phyloP scores from a whole-genome alignment of 2,888 invertebrate genomes.

The Sisyra nigra region DNA sequence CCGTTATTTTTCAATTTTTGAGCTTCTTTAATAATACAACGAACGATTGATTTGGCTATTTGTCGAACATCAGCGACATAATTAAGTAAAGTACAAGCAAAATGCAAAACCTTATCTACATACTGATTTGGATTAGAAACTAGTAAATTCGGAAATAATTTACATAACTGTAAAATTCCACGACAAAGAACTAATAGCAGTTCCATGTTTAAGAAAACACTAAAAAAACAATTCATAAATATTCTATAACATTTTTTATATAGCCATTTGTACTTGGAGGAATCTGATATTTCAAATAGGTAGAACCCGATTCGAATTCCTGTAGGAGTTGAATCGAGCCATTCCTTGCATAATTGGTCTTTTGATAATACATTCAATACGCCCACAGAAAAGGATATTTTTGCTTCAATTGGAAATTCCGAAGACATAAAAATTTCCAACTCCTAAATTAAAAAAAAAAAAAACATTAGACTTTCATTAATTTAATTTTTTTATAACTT shows the following conservation, averaged over 20 bases:
- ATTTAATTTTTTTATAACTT: background rate
- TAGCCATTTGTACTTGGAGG: background rate
- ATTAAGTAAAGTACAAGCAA: too few species aligned
- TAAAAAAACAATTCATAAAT: background rate
- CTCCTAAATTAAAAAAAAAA: too few species aligned
- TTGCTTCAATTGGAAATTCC: too few species aligned
- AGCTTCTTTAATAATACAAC: slow-evolving; percentile 27
- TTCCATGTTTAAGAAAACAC: background rate
- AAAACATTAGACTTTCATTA: too few species aligned
- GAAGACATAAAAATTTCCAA: too few species aligned
- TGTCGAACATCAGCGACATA: slow-evolving; percentile 32
- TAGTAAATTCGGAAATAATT: slow-evolving; percentile 33
- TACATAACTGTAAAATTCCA: slow-evolving; percentile 18
- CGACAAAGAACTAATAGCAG: background rate
- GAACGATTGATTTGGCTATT: slow-evolving; percentile 33
- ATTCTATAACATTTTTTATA: background rate
- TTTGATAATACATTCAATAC: too few species aligned
- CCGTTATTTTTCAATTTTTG: slow-evolving; percentile 11
- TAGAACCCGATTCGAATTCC: background rate
- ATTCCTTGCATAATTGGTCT: too few species aligned
- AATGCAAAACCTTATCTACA: slow-evolving; percentile 30
- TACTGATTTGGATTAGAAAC: slow-evolving; percentile 36
- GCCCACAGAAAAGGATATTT: too few species aligned
- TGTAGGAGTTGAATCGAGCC: too few species aligned
- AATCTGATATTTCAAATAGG: slow-evolving; percentile 1